Evolutionary conservation across 2,797 vertebrate species (phyloP).

Genomic region (Lycodopsis pacificus): DNA sequence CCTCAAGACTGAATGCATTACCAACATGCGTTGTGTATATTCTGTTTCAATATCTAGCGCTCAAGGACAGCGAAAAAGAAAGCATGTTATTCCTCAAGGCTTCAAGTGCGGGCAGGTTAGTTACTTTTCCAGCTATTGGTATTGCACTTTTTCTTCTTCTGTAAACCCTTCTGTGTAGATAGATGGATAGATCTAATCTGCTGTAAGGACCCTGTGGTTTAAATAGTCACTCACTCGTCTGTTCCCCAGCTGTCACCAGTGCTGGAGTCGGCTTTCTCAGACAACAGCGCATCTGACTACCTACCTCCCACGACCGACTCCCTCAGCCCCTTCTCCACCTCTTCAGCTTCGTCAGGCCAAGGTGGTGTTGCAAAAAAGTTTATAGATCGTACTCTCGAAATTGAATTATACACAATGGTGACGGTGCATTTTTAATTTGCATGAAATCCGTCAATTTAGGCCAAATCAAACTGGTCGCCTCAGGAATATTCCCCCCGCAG

Average conservation of each 20-base stretch:
- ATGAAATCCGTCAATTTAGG: neutral
- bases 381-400: neutral
- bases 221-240: constrained; percentile 1
- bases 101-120: constrained; percentile 73
- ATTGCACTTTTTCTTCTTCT: neutral
- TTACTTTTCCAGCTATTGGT: neutral
- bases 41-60: constrained; percentile 59
- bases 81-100: constrained; percentile 61
- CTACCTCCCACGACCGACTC: constrained; percentile 56
- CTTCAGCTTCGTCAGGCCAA: constrained; percentile 58
- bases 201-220: neutral
- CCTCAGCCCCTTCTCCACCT: constrained; percentile 69
- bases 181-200: too few species aligned
- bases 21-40: neutral
- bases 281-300: constrained; percentile 76
- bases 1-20: neutral
- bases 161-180: too few species aligned
- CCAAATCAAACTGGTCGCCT: constrained; percentile 14
- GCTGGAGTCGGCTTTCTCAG: constrained; percentile 79
- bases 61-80: constrained; percentile 63
- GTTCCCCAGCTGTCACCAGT: constrained; percentile 82
- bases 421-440: neutral
- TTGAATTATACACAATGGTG: neutral
- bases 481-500: constrained; percentile 63
- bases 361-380: constrained; percentile 32